Percentiles rank a stretch among this genome's conserved stretches.
These are phyloP conservation scores for Typhlichthys subterraneus DNA, from an alignment of 2,797 vertebrate genomes.

Conservation along the genomic window DNA sequence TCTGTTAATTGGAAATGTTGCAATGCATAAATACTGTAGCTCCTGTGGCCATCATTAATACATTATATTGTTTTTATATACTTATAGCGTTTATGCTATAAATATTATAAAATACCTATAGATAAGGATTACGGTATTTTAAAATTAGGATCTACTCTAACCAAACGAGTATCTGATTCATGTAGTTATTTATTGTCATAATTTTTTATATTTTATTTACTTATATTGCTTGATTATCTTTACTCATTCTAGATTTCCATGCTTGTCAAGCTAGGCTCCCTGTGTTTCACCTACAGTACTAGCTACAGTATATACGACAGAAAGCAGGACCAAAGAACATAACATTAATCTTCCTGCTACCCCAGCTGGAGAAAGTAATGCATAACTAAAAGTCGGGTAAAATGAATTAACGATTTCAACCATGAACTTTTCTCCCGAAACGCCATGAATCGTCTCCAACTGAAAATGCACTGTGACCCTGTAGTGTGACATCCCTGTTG, in stretches of 20 bases:
- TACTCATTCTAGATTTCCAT: slow-evolving; percentile 59
- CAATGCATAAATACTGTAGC: slow-evolving; percentile 26
- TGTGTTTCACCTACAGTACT: slow-evolving; percentile 53
- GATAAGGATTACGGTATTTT: slow-evolving; percentile 18
- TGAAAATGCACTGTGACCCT: slow-evolving; percentile 89
- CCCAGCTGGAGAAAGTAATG: slow-evolving; percentile 91
- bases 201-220: slow-evolving; percentile 10
- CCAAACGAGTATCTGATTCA: slow-evolving; percentile 13
- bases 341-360: slow-evolving; percentile 88
- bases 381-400: slow-evolving; percentile 95
- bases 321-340: slow-evolving; percentile 61
- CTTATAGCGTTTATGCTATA: slow-evolving; percentile 32
- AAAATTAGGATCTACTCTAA: slow-evolving; percentile 20
- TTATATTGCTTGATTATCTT: slow-evolving; percentile 41
- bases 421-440: slow-evolving; percentile 97
- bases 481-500: slow-evolving; percentile 91
- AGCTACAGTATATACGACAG: slow-evolving; percentile 38
- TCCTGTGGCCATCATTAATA: slow-evolving; percentile 16
- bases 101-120: slow-evolving; percentile 30
- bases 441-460: slow-evolving; percentile 90
- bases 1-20: slow-evolving; percentile 16
- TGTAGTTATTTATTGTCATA: background rate
- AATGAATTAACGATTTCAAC: slow-evolving; percentile 98
- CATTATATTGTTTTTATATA: slow-evolving; percentile 27
- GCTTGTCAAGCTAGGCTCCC: slow-evolving; percentile 46